Evolutionary conservation across 2,888 invertebrate species (phyloP), one percentile per base, ranked within the genome.

Genomic region (Lasius platythorax): DNA sequence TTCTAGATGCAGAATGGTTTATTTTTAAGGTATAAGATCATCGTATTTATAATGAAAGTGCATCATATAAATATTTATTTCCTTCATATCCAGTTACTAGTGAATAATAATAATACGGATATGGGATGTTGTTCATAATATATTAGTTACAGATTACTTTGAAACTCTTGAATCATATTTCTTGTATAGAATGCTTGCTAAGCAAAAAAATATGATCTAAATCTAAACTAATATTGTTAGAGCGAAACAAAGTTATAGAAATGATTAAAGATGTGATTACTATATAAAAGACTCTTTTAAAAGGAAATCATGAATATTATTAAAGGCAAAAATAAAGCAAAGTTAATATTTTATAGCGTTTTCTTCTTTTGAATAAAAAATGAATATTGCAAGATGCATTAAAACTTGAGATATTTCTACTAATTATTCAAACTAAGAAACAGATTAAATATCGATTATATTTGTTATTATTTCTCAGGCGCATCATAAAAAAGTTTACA

Each of bases 1-100:
- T 98, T 86, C 96, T 98, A 73, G 95, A 95, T 88, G 97, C 97
- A 93, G 98, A 98, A 95, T 98, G 97, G 97, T 95, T 95, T n/a
- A 95, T 97, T 0, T 98, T 96, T 93, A 98, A 97, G 96, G 98
- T 98, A 96, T 63, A 66, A 68, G 1, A 53, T 12, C 3, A 11
- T 66, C 8, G 4, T 15, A 58, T 6, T 28, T 78, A 28, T 23
- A 15, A 68, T 43, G 3, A 33, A 5, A 37, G 3, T 37, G 43
- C 23, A 18, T 43, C n/a, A 15, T 53, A n/a, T 6, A 15, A 56
- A 78, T 56, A 30, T 56, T 15, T 40, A 56, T n/a, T 53, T 9
- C 11, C 9, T 40, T 0, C 1, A 2, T 66, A 68, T 53, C 4
- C 2, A 67, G 18, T 76, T 28, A 40, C n/a, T 43, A 9, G 2